A percentile compares a stretch with the other conserved stretches of the same genome.
Conservation (phyloP, 1,140 invertebrate genomes). For the Cyclargus thomasi region DNA sequence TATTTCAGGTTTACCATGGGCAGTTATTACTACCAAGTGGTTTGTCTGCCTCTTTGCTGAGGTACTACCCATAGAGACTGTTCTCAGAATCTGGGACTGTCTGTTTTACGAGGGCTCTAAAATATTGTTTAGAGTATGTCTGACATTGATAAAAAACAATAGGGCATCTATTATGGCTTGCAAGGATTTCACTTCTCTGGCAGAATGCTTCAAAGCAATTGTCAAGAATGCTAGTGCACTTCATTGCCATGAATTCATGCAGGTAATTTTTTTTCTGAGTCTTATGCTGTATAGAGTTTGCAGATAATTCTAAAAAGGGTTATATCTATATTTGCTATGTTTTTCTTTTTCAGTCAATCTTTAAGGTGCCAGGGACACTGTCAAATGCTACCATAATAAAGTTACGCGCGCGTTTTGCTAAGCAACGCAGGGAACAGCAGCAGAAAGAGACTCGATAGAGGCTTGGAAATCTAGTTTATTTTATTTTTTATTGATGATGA, state of each 20-base stretch:
- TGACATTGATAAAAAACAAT: constrained; percentile 87
- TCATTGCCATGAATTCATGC: constrained; percentile 90
- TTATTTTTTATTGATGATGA: not conserved
- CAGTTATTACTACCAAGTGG: constrained; percentile 93
- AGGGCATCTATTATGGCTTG: constrained; percentile 81
- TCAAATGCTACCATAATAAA: constrained; percentile 79
- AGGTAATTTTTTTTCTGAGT: constrained; percentile 73
- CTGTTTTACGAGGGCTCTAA: constrained; percentile 95
- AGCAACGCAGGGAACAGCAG: constrained; percentile 70
- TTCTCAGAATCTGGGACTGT: constrained; percentile 95
- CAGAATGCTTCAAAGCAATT: constrained; percentile 86
- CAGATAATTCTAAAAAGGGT: too few relatives aligned
- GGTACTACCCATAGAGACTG: constrained; percentile 93
- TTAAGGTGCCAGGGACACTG: constrained; percentile 85
- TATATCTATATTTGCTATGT: not conserved
- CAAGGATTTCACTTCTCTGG: constrained; percentile 83
- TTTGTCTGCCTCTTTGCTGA: constrained; percentile 95
- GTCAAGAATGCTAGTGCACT: constrained; percentile 82
- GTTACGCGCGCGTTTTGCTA: constrained; percentile 76
- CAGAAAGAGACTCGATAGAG: constrained; percentile 62
- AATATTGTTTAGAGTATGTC: constrained; percentile 87
- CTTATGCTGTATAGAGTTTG: too few relatives aligned
- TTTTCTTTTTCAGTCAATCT: constrained; percentile 81
- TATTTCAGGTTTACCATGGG: constrained; percentile 83
- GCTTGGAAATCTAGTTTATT: not conserved